Conservation (phyloP, 1,140 invertebrate species). For the Ceratosolen solmsi region DNA sequence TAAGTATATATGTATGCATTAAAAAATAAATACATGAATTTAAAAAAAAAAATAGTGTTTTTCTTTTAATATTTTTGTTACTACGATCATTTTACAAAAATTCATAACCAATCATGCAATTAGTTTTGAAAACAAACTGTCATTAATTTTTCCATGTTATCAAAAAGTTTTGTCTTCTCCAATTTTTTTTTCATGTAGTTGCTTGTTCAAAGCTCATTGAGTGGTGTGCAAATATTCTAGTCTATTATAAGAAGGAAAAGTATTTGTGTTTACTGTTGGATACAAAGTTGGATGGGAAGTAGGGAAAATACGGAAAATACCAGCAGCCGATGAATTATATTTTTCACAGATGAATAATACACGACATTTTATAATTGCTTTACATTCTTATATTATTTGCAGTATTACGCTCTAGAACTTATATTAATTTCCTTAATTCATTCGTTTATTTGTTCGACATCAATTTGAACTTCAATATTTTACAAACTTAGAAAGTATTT, state of each 20-base stretch:
- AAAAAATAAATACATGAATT: too few species aligned
- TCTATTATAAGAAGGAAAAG: not conserved
- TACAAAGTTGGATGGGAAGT: not conserved
- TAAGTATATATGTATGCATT: too few species aligned
- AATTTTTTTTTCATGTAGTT: not conserved
- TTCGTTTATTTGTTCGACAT: slow-evolving; percentile 16
- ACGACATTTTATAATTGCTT: not conserved
- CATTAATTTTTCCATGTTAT: not conserved
- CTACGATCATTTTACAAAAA: not conserved
- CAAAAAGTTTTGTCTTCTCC: not conserved
- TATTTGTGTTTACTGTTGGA: not conserved
- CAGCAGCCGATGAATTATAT: too few species aligned
- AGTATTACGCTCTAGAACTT: not conserved
- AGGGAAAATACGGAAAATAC: not conserved
- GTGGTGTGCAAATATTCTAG: not conserved
- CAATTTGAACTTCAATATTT: too few species aligned
- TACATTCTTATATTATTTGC: slow-evolving; percentile 12
- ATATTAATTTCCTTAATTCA: slow-evolving; percentile 28
- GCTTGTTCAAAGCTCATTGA: not conserved
- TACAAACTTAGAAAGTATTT: slow-evolving; percentile 1
- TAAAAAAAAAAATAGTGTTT: too few species aligned
- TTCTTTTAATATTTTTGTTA: not conserved
- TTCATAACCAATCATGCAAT: not conserved
- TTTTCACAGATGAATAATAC: slow-evolving; percentile 43
- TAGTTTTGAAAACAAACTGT: not conserved